These are phyloP conservation scores for Macrosoma leucophasiata DNA, from an alignment of 2,888 invertebrate species.

Conservation along the genomic window DNA sequence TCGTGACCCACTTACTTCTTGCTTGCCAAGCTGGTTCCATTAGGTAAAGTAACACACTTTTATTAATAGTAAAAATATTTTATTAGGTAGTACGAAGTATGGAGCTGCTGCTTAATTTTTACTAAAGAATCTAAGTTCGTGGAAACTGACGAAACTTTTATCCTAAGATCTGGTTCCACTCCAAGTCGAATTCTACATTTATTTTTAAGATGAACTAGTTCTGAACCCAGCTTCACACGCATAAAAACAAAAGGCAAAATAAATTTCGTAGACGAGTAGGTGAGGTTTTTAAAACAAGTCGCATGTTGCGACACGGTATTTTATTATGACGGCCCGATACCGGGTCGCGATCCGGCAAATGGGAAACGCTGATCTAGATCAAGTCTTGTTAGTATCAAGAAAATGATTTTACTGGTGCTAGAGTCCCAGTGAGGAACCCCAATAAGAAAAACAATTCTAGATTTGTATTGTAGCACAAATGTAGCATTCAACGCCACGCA, in stretches of 20 bases:
- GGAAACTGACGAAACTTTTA: neutral
- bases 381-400: too few species aligned
- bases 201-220: neutral
- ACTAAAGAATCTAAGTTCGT: neutral
- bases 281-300: neutral
- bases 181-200: neutral
- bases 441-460: too few species aligned
- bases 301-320: neutral
- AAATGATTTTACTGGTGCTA: too few species aligned
- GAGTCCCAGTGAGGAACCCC: too few species aligned
- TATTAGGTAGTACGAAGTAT: neutral
- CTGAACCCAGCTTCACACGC: neutral
- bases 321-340: neutral
- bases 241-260: too few species aligned
- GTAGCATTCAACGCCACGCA: too few species aligned
- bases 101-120: neutral
- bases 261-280: neutral
- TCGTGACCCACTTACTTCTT: conserved; percentile 8
- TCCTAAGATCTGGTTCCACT: neutral
- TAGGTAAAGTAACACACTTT: conserved; percentile 1
- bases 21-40: neutral
- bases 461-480: too few species aligned
- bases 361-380: neutral
- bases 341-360: neutral
- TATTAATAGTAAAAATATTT: neutral